Evolutionary conservation across 2,888 invertebrate species (phyloP), one percentile per base, ranked within the genome.

Genomic region (Pachydiplax longipennis): DNA sequence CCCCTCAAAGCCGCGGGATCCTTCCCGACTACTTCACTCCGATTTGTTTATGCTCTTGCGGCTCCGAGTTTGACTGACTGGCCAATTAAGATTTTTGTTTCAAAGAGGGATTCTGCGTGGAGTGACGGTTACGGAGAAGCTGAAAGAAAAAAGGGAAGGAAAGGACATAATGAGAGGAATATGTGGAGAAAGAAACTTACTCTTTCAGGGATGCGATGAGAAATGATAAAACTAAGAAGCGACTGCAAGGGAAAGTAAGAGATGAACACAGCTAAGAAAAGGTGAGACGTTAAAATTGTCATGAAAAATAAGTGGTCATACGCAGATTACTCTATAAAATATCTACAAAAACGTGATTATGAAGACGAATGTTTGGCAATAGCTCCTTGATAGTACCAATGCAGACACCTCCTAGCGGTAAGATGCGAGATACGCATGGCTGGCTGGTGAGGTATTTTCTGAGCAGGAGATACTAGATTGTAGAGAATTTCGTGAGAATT

Each of bases 41-140:
- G 25, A 31, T 73, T 73, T 73, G 73, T 73, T 73, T 73, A 73
- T 25, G 73, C 73, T 73, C 12, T 73, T 13, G 73, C 73, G 73
- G 73, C 73, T 25, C 31, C 25, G 25, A 73, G 73, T 73, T 73
- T 73, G 73, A 73, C 73, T 73, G 73, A 73, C 73, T 73, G 73
- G 73, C 73, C 73, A 73, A 73, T 73, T 73, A 73, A 73, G 73
- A 73, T 73, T 73, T 73, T 73, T 73, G 73, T 73, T 73, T 73
- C 73, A 73, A 73, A 73, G 73, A 31, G 25, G 73, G 73, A 73
- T 31, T 73, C 73, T 73, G 31, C 31, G 73, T 22, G 13, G 73
- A 73, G 73, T 73, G 73, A 73, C 73, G 73, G 25, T 25, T 73
- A 31, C 25, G 73, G 73, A 15, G 13, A 73, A 31, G 73, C 15